Evolutionary conservation across 2,797 vertebrate genomes (phyloP).

Genomic region (Manis crassicaudata): DNA sequence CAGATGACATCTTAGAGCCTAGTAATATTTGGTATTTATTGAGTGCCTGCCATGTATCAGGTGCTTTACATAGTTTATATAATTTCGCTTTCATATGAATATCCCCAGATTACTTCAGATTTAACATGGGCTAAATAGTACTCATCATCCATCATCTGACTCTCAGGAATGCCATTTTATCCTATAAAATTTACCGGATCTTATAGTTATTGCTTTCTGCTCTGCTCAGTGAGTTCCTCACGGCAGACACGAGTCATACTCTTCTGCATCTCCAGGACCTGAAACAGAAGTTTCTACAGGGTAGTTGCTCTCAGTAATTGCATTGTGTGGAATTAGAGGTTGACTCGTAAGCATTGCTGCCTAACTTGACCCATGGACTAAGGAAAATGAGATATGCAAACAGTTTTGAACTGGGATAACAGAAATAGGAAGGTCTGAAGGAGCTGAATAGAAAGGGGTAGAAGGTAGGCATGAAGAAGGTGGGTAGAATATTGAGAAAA

Average conservation of each 20-base stretch:
- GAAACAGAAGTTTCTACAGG: not conserved
- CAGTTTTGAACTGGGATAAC: not conserved
- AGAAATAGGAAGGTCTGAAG: constrained; percentile 9
- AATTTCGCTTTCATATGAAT: not conserved
- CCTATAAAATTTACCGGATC: not conserved
- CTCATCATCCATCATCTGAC: not conserved
- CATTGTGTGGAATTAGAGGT: not conserved
- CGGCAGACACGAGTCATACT: not conserved
- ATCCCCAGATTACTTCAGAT: not conserved
- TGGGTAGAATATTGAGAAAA: not conserved
- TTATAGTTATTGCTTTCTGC: not conserved
- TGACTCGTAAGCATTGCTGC: not conserved
- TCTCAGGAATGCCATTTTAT: not conserved
- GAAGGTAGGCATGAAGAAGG: not conserved
- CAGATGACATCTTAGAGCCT: not conserved
- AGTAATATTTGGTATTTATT: constrained; percentile 17
- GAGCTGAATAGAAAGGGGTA: not conserved
- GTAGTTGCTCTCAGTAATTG: not conserved
- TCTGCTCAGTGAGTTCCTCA: not conserved
- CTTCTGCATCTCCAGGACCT: not conserved
- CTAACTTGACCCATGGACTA: not conserved
- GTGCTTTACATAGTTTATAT: constrained; percentile 40
- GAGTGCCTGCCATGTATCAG: not conserved
- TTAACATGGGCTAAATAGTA: not conserved
- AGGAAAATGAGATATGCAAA: not conserved